Evolutionary conservation across 2,888 invertebrate species (phyloP), one percentile per base, ranked within the genome.

Genomic region (Entomobrya multifasciata): DNA sequence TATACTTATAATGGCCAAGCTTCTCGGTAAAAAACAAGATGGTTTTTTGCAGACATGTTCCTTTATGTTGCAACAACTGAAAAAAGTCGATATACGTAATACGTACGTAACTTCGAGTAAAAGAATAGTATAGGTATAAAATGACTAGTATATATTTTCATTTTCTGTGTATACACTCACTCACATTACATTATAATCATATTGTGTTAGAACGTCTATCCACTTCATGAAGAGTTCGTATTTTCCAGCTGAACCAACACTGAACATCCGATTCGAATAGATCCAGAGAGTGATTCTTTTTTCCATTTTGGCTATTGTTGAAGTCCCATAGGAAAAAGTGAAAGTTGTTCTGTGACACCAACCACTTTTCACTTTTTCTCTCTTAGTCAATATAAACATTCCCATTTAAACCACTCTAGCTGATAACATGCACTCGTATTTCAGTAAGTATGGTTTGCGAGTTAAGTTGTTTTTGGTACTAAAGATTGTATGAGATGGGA

Each of bases 231-330:
- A 74, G 36, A 30, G 22, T 20, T 55, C 57, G 76, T 76, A 74
- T 76, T 76, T 57, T 76, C 76, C 76, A 76, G 76, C 55, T 52
- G 74, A 57, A 15, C 22, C 55, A n/a, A 30, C 36, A 36, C 8
- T 36, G 36, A 36, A 36, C 30, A 57, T 76, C 76, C 27, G 30
- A 55, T 76, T 76, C 76, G 52, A 17, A 55, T 36, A 20, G 36
- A 36, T 36, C 55, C 25, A 41, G 47, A n/a, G n/a, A 52, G 36
- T 36, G 41, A 76, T 55, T 76, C 30, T 57, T 57, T 60, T 60
- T 36, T 60, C 57, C 76, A 57, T 76, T 76, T 8, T 36, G 36
- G 55, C 72, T 49, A n/a, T 55, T 17, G 49, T 17, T 55, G 52
- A 55, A 76, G 52, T 17, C 76, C 55, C 55, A 76, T 30, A 22